phyloP scores from a whole-genome alignment of 2,888 invertebrate species.

The Urechis unicinctus region DNA sequence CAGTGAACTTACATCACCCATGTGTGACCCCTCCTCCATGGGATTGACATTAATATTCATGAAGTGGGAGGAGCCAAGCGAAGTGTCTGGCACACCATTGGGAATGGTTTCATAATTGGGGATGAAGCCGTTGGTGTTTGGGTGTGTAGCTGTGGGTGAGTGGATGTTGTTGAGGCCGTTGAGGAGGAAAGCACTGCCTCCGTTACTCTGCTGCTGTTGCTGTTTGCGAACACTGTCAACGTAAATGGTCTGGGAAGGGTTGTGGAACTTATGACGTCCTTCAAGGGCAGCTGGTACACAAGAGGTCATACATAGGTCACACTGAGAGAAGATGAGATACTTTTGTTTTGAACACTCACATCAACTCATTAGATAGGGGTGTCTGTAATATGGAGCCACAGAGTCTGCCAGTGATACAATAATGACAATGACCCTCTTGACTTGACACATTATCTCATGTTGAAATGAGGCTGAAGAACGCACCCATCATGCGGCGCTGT shows the following conservation, averaged over 20 bases:
- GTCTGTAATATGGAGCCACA: too few species aligned
- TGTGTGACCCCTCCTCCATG: too few species aligned
- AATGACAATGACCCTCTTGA: background rate
- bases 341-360: too few species aligned
- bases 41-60: too few species aligned
- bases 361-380: too few species aligned
- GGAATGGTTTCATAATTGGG: too few species aligned
- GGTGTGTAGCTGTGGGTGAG: constrained; percentile 5
- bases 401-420: background rate
- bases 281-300: constrained; percentile 12
- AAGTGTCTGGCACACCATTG: too few species aligned
- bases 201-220: constrained; percentile 7
- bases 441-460: background rate
- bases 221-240: constrained; percentile 14
- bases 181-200: constrained; percentile 13
- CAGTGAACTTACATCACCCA: too few species aligned
- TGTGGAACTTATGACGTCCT: constrained; percentile 18
- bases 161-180: constrained; percentile 12
- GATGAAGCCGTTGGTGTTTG: constrained; percentile 8
- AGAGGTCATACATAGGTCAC: background rate
- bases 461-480: background rate
- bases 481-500: constrained; percentile 30
- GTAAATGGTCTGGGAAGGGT: constrained; percentile 16
- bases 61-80: too few species aligned
- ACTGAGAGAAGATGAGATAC: too few species aligned